These are phyloP conservation scores for Gryllus bimaculatus DNA, from an alignment of 1,140 invertebrate genomes.

Conservation along the genomic window DNA sequence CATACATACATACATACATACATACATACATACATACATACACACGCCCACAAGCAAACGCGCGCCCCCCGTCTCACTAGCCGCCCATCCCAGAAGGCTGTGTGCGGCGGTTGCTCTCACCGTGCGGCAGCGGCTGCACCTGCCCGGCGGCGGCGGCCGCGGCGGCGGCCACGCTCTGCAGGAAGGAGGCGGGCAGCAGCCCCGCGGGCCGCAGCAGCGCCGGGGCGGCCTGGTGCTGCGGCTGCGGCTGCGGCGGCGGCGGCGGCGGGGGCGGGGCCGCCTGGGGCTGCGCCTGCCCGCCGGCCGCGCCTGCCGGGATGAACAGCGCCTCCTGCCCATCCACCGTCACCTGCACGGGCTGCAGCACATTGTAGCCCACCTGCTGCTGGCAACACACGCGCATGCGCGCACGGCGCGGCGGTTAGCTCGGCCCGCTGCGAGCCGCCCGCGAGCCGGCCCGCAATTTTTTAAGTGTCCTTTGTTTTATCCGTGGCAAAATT, in stretches of 20 bases:
- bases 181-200: constrained; percentile 41
- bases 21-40: too few relatives aligned
- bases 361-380: constrained; percentile 47
- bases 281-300: constrained; percentile 25
- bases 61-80: too few relatives aligned
- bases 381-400: neutral
- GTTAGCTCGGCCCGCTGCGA: neutral
- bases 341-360: constrained; percentile 78
- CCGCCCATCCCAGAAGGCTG: too few relatives aligned
- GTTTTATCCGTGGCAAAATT: too few relatives aligned
- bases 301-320: constrained; percentile 46
- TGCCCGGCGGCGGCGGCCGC: constrained; percentile 33
- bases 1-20: too few relatives aligned
- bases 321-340: constrained; percentile 88
- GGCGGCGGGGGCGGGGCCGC: constrained; percentile 36
- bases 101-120: too few relatives aligned
- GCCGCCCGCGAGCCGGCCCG: too few relatives aligned
- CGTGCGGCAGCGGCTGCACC: constrained; percentile 45
- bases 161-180: constrained; percentile 44
- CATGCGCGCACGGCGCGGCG: too few relatives aligned
- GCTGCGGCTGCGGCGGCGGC: constrained; percentile 35
- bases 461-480: too few relatives aligned
- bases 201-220: constrained; percentile 40
- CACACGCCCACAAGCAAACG: too few relatives aligned
- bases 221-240: constrained; percentile 48